Conservation (phyloP, 2,797 vertebrate genomes). For the Phataginus tetradactyla region DNA sequence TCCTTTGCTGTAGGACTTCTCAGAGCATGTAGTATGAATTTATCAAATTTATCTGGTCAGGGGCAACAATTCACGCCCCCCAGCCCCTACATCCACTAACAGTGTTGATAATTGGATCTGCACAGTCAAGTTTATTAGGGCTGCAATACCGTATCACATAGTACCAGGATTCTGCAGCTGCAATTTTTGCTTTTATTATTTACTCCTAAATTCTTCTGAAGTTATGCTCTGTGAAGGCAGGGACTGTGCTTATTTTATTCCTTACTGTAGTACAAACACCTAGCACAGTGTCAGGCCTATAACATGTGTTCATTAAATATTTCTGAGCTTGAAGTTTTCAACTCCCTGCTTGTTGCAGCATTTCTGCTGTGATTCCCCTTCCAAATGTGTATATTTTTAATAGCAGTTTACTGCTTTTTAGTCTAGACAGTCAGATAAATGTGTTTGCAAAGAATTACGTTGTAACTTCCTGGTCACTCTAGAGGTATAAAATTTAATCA, state of each 20-base stretch:
- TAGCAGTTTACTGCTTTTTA: neutral
- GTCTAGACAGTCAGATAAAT: constrained; percentile 8
- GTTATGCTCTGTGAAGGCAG: neutral
- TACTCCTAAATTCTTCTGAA: neutral
- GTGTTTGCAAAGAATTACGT: constrained; percentile 13
- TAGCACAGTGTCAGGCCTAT: neutral
- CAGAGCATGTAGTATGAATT: neutral
- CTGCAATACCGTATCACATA: neutral
- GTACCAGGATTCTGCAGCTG: neutral
- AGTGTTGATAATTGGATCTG: neutral
- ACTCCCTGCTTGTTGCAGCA: neutral
- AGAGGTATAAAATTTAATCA: neutral
- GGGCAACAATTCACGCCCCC: neutral
- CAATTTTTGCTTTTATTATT: neutral
- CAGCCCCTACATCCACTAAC: neutral
- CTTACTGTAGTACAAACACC: neutral
- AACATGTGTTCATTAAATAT: neutral
- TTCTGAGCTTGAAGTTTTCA: neutral
- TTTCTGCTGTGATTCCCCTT: constrained; percentile 34
- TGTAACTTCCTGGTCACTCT: neutral
- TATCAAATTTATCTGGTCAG: constrained; percentile 11
- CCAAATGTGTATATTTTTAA: constrained; percentile 11
- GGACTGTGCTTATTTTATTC: neutral
- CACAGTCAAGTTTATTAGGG: neutral
- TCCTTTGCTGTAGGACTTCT: neutral